Evolutionary conservation across 2,113 vertebrate genomes (phyloP), one percentile per base, ranked within the genome.

Genomic region (Grallaria varia): DNA sequence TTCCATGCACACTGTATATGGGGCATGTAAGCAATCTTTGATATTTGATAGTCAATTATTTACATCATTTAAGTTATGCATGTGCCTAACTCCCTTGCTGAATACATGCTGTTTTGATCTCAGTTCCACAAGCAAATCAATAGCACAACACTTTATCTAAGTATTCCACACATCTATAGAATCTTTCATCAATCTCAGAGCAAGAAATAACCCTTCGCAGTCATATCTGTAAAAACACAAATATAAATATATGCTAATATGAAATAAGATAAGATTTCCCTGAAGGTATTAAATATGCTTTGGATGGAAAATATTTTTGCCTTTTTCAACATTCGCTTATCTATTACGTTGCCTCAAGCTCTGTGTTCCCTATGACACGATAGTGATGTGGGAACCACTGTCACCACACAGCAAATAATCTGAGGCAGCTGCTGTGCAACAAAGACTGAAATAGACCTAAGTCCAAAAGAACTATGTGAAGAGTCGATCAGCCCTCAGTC

Each of bases 1-100:
- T 73, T 92, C 73, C 53, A 40, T 30, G 50, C 25, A 80, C 37
- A 39, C 22, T 52, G 28, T 59, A 35, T 35, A 74, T 74, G 40
- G 90, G n/a, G 72, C 39, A 84, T 30, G 50, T 39, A 80, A 93
- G 45, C 14, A 62, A 11, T 30, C 92, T 90, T 93, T 90, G 91
- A 94, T 95, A 93, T 92, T 89, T 69, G 71, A 90, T 67, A 90
- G 79, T 53, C 39, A 90, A 50, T 75, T 86, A 85, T 69, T 95
- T 75, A 73, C 33, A 84, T 66, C 12, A 80, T 92, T 76, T 88
- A 80, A 88, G 72, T 42, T 93, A 93, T 18, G 53, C 63, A 62
- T 56, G 24, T 85, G 67, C 24, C 21, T 85, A 90, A 85, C 37
- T 92, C 64, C 60, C 42, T 89, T 84, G 49, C 69, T 89, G 58